phyloP scores from a whole-genome alignment of 1,140 invertebrate genomes.

The Penaeus vannamei region DNA sequence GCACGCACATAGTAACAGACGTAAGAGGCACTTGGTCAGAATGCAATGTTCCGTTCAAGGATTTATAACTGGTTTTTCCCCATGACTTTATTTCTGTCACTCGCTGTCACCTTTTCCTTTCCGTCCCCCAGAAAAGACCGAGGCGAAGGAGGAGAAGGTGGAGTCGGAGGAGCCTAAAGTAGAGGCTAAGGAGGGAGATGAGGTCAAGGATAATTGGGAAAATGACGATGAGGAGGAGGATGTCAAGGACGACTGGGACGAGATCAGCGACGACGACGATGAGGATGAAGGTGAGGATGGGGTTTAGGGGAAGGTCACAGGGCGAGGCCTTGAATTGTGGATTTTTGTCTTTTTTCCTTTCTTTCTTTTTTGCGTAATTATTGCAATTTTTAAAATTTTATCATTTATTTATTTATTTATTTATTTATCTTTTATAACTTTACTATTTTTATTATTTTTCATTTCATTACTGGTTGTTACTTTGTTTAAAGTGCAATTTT shows the following conservation, averaged over 20 bases:
- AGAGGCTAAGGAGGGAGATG: slow-evolving; percentile 73
- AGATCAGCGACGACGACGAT: slow-evolving; percentile 44
- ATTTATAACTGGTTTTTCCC: too few species aligned
- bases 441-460: too few species aligned
- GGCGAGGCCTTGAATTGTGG: not conserved
- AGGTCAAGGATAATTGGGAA: slow-evolving; percentile 88
- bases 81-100: too few species aligned
- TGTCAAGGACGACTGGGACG: slow-evolving; percentile 67
- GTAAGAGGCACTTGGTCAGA: too few species aligned
- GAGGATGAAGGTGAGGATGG: slow-evolving; percentile 60
- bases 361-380: not conserved
- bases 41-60: too few species aligned
- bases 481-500: too few species aligned
- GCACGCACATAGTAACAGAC: too few species aligned
- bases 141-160: slow-evolving; percentile 62
- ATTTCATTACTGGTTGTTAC: too few species aligned
- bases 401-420: too few species aligned
- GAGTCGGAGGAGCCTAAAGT: slow-evolving; percentile 65
- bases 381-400: too few species aligned
- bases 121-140: not conserved
- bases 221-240: slow-evolving; percentile 74
- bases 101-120: too few species aligned
- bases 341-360: not conserved
- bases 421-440: not conserved
- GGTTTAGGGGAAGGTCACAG: slow-evolving; percentile 27